Conservation (phyloP, 1,140 invertebrate genomes). For the Drosophila parabipectinata region DNA sequence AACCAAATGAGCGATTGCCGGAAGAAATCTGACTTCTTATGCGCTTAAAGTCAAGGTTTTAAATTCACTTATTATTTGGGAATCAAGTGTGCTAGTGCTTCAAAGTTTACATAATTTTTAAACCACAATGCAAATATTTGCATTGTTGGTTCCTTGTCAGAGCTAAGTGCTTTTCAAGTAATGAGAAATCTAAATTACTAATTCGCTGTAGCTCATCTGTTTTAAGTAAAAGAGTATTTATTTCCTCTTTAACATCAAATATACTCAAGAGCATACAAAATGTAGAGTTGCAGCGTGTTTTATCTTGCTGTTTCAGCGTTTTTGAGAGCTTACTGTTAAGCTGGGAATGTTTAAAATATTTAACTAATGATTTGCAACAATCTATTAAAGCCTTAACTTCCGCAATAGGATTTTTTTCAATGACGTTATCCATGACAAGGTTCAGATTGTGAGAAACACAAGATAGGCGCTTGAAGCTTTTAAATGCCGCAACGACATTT, state of each 20-base stretch:
- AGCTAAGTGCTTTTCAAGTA: slow-evolving; percentile 7
- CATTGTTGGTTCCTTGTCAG: slow-evolving; percentile 20
- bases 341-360: slow-evolving; percentile 11
- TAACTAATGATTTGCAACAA: not conserved
- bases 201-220: slow-evolving; percentile 21
- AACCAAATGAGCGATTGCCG: too few relatives aligned
- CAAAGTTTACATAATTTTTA: slow-evolving; percentile 21
- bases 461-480: too few relatives aligned
- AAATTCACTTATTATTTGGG: slow-evolving; percentile 1
- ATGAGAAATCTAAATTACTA: slow-evolving; percentile 17
- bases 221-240: slow-evolving; percentile 7
- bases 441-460: too few relatives aligned
- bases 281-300: slow-evolving; percentile 8
- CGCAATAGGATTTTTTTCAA: too few relatives aligned
- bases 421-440: too few relatives aligned
- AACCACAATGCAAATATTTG: slow-evolving; percentile 19
- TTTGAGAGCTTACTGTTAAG: slow-evolving; percentile 13
- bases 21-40: too few relatives aligned
- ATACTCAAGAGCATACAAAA: too few relatives aligned
- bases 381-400: not conserved
- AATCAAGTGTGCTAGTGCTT: slow-evolving; percentile 10
- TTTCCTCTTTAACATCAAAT: slow-evolving; percentile 12
- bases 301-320: slow-evolving; percentile 9
- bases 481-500: too few relatives aligned
- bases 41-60: too few relatives aligned